Conservation (phyloP, 2,113 vertebrate species). For the Pteropus alecto region DNA sequence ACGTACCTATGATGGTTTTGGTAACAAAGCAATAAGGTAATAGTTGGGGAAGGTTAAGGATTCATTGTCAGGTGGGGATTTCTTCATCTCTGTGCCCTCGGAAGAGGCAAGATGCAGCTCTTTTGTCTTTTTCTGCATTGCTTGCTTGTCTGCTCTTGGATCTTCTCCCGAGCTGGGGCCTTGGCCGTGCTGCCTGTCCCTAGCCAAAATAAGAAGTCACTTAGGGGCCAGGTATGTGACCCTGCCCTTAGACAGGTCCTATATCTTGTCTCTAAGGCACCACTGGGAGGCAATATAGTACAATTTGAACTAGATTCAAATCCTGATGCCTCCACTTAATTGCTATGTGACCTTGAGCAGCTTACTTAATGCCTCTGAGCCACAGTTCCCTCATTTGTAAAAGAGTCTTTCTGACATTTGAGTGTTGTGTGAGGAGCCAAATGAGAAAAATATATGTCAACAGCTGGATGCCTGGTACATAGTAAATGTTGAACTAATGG, state of each 20-base stretch:
- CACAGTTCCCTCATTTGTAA: neutral
- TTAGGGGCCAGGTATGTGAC: neutral
- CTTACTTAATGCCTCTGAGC: conserved; percentile 33
- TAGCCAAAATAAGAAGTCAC: neutral
- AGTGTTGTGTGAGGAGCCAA: neutral
- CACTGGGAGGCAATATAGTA: conserved; percentile 74
- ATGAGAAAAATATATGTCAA: neutral
- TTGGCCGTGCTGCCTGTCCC: neutral
- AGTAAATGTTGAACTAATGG: neutral
- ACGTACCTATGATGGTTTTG: neutral
- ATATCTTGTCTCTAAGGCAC: neutral
- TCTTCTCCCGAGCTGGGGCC: neutral
- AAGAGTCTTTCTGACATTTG: neutral
- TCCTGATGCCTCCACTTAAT: neutral
- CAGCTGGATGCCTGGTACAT: neutral
- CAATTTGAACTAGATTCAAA: conserved; percentile 48
- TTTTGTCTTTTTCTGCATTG: neutral
- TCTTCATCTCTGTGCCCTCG: neutral
- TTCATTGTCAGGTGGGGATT: neutral
- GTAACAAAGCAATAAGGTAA: neutral
- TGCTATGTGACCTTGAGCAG: conserved; percentile 4
- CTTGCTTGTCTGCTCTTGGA: neutral
- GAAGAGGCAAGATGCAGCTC: neutral
- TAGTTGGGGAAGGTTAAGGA: neutral
- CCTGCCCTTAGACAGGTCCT: neutral